These are phyloP conservation scores for Peromyscus leucopus DNA, from an alignment of 2,113 vertebrate species.

Conservation along the genomic window DNA sequence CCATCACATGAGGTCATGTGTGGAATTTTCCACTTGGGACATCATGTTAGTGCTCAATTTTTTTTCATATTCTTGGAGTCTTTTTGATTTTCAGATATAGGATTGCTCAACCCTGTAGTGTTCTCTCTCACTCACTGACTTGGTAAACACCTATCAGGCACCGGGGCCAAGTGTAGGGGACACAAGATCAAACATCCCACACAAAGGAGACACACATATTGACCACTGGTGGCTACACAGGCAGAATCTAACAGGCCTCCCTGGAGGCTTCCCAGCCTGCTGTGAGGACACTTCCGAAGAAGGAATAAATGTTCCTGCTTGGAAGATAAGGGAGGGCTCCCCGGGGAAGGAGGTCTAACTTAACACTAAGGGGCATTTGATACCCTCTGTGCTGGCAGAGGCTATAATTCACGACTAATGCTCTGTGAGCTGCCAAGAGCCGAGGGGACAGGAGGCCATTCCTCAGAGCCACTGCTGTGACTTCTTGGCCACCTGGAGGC, in stretches of 20 bases:
- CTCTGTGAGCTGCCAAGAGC: neutral
- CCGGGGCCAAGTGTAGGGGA: neutral
- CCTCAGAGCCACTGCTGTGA: neutral
- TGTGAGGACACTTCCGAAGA: neutral
- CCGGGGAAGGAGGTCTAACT: neutral
- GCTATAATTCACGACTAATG: neutral
- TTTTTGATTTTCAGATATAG: neutral
- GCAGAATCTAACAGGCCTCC: neutral
- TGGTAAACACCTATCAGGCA: too few relatives aligned
- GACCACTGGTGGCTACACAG: neutral
- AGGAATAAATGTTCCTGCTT: neutral
- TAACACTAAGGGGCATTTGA: neutral
- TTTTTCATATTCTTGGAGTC: neutral
- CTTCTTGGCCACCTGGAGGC: neutral
- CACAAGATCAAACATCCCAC: neutral
- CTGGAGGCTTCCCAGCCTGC: neutral
- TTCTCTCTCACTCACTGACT: neutral
- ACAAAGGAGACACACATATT: neutral
- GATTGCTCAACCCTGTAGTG: neutral
- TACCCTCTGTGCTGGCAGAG: too few relatives aligned
- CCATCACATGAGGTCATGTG: neutral
- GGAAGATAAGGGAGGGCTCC: neutral
- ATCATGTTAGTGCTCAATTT: neutral
- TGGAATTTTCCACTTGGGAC: neutral
- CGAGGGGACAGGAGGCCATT: neutral